Percentiles rank a stretch among this genome's conserved stretches.
These are phyloP conservation scores for Linnaemya vulpina DNA, from an alignment of 2,888 invertebrate genomes.

Conservation along the genomic window DNA sequence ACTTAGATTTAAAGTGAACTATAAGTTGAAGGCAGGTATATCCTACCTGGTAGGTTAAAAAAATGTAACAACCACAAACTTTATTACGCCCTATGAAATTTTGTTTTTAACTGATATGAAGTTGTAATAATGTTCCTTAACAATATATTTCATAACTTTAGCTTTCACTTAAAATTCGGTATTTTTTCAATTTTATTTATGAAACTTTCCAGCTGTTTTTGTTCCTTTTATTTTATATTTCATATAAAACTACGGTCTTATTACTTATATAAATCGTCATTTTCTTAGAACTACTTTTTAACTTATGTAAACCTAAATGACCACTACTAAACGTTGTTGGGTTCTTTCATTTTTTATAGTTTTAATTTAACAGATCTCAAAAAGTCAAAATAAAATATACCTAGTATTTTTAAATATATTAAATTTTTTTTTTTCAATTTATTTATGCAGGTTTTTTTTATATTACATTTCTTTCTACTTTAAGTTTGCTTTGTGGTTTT, in stretches of 20 bases:
- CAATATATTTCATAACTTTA: background rate
- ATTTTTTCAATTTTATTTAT: conserved; percentile 32
- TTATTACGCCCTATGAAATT: too few species aligned
- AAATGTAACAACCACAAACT: too few species aligned
- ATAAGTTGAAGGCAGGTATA: too few species aligned
- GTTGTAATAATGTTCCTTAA: too few species aligned
- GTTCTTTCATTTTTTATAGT: conserved; percentile 41
- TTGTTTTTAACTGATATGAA: too few species aligned
- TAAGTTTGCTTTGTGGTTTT: conserved; percentile 9
- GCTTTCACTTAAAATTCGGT: conserved; percentile 41
- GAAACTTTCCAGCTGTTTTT: conserved; percentile 59
- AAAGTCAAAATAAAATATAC: conserved; percentile 49
- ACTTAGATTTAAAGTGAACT: too few species aligned
- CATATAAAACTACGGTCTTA: conserved; percentile 73
- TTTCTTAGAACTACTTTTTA: conserved; percentile 47
- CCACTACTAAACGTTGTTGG: conserved; percentile 66
- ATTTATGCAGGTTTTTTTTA: conserved; percentile 56
- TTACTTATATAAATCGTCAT: conserved; percentile 60
- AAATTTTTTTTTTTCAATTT: background rate
- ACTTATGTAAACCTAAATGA: conserved; percentile 64
- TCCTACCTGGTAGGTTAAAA: too few species aligned
- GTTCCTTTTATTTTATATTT: conserved; percentile 56
- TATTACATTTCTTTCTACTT: conserved; percentile 73
- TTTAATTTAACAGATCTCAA: conserved; percentile 56
- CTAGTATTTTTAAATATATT: conserved; percentile 71